Evolutionary conservation across 2,797 vertebrate genomes (phyloP).

Genomic region (Rhinella marina): DNA sequence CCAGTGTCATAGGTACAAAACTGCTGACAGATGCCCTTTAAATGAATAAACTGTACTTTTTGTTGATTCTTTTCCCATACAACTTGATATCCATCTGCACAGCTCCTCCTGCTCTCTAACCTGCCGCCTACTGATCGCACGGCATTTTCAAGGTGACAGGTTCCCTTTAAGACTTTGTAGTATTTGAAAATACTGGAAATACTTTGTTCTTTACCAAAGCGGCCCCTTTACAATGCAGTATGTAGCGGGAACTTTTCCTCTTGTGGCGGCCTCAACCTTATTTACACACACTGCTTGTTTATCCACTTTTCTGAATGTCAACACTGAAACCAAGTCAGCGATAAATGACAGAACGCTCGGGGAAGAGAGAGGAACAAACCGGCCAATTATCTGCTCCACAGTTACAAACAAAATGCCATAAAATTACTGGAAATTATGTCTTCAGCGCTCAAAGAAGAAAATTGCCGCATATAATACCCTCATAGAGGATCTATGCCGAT

Average conservation of each 20-base stretch:
- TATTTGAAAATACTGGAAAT: neutral
- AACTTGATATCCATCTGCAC: no score
- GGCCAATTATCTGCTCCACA: constrained; percentile 56
- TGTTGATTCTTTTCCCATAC: no score
- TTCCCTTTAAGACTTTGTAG: neutral
- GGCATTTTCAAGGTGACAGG: neutral
- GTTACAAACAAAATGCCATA: constrained; percentile 49
- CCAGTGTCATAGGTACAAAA: no score
- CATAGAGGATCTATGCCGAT: constrained; percentile 14
- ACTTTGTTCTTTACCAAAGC: neutral
- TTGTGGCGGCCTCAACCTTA: neutral
- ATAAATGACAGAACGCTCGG: constrained; percentile 55
- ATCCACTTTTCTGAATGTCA: constrained; percentile 55
- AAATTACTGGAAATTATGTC: constrained; percentile 55
- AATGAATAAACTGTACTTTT: no score
- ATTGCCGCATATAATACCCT: constrained; percentile 42
- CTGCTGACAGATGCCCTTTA: no score
- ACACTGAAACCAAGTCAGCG: constrained; percentile 40
- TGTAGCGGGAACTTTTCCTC: neutral
- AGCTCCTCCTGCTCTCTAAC: no score
- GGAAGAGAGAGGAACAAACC: constrained; percentile 53
- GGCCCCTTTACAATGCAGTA: neutral
- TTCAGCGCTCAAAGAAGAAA: constrained; percentile 47
- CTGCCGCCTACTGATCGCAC: no score
- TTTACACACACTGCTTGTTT: constrained; percentile 51